These are phyloP conservation scores for Stegostoma tigrinum DNA, from an alignment of 2,113 vertebrate species.

Conservation along the genomic window DNA sequence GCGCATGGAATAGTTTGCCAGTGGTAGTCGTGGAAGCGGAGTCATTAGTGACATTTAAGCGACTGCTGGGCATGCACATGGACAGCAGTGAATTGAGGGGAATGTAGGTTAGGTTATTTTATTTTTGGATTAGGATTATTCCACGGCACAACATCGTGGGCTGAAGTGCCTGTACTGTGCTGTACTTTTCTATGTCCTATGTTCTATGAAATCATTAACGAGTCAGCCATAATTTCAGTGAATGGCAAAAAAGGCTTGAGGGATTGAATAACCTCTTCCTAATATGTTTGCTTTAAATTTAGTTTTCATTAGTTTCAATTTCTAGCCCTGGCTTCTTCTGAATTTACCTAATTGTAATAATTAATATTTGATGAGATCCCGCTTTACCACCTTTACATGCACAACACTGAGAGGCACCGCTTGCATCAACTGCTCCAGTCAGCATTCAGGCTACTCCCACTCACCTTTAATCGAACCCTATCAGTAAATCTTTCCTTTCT, in stretches of 20 bases:
- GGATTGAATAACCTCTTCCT: background rate
- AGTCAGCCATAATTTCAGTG: background rate
- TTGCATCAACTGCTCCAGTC: background rate
- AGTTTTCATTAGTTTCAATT: background rate
- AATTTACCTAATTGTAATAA: background rate
- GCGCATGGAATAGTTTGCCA: too few relatives aligned
- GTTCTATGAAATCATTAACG: background rate
- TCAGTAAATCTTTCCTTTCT: background rate
- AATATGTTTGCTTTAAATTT: constrained; percentile 8
- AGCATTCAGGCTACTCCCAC: background rate
- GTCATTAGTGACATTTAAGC: too few relatives aligned
- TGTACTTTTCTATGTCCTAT: too few relatives aligned
- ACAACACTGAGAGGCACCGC: background rate
- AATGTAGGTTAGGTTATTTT: too few relatives aligned
- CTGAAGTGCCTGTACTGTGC: too few relatives aligned
- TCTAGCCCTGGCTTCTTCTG: background rate
- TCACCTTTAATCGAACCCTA: background rate
- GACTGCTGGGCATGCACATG: too few relatives aligned
- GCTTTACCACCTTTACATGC: background rate
- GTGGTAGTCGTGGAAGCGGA: too few relatives aligned
- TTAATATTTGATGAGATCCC: background rate
- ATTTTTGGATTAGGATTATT: too few relatives aligned
- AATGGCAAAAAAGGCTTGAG: background rate
- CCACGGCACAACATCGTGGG: too few relatives aligned
- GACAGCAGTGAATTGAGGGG: too few relatives aligned